Percentiles rank a stretch among this genome's conserved stretches.
Evolutionary conservation across 2,888 invertebrate genomes (phyloP).

Genomic region (Aphidoletes aphidimyza): DNA sequence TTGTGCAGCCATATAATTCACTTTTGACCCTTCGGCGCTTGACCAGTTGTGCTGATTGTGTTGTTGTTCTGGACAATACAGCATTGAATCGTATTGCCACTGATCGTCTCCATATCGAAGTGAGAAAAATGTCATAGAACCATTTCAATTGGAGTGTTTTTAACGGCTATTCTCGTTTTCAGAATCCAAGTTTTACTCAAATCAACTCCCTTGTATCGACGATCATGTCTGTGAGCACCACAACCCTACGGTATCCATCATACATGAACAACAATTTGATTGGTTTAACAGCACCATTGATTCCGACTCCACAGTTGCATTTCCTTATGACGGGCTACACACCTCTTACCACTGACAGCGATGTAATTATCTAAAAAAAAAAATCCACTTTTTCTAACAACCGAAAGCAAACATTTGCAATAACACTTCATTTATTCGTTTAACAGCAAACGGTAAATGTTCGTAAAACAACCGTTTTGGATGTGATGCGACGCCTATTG

Average conservation of each 20-base stretch:
- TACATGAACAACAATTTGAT: conserved; percentile 99
- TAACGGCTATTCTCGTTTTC: no score
- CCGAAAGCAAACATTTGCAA: no score
- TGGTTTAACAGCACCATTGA: conserved; percentile 92
- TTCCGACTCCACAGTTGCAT: conserved; percentile 97
- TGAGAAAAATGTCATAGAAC: no score
- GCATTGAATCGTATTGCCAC: conserved; percentile 93
- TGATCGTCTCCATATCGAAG: conserved; percentile 85
- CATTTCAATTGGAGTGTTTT: no score
- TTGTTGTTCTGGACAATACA: conserved; percentile 97
- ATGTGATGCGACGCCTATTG: conserved; percentile 95
- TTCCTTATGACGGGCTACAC: conserved; percentile 99
- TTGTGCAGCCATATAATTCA: conserved; percentile 97
- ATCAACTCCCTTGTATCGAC: conserved; percentile 97
- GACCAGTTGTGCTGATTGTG: conserved; percentile 95
- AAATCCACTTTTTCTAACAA: no score
- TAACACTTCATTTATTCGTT: neutral
- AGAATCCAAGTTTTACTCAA: conserved; percentile 96
- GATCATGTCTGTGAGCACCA: conserved; percentile 98
- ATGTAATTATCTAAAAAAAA: no score
- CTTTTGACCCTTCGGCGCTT: conserved; percentile 92
- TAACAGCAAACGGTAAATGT: conserved; percentile 71
- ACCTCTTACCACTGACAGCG: conserved; percentile 90
- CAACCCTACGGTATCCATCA: conserved; percentile 87
- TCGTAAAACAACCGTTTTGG: conserved; percentile 95